Evolutionary conservation across 2,797 vertebrate species (phyloP).

Genomic region (Pseudocheirus occidentalis): DNA sequence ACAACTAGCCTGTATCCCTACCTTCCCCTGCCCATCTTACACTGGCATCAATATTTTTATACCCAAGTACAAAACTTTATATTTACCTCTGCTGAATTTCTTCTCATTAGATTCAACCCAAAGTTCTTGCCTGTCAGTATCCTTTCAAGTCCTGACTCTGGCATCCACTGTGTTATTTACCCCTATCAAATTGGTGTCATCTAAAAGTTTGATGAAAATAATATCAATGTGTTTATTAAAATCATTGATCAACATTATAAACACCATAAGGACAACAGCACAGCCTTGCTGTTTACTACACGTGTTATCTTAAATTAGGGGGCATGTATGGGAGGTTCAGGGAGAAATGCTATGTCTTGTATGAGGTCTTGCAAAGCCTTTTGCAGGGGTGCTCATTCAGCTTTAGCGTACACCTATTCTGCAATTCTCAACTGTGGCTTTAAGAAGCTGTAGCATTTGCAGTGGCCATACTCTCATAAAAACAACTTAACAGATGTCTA

Average conservation of each 20-base stretch:
- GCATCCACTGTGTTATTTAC: not conserved
- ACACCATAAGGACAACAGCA: not conserved
- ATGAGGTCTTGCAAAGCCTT: not conserved
- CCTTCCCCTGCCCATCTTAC: not conserved
- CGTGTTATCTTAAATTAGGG: not conserved
- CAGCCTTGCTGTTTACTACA: not conserved
- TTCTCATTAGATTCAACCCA: not conserved
- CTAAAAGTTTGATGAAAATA: not conserved
- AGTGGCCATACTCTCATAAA: not conserved
- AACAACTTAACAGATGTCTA: not conserved
- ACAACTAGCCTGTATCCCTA: not conserved
- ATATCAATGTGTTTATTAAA: not conserved
- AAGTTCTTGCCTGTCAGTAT: not conserved
- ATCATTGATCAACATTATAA: not conserved
- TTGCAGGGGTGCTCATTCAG: not conserved
- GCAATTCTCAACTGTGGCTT: not conserved
- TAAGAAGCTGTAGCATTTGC: not conserved
- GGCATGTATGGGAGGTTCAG: rapidly evolving
- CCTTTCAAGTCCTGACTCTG: not conserved
- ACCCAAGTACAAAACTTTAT: not conserved
- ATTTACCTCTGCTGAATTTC: not conserved
- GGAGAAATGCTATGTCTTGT: no score
- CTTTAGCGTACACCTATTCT: not conserved
- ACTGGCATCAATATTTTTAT: not conserved
- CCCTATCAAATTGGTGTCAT: not conserved